A percentile compares a stretch with the other conserved stretches of the same genome.
These are phyloP conservation scores for Corella eumyota DNA, from an alignment of 23 tunicate genomes.

Conservation along the genomic window DNA sequence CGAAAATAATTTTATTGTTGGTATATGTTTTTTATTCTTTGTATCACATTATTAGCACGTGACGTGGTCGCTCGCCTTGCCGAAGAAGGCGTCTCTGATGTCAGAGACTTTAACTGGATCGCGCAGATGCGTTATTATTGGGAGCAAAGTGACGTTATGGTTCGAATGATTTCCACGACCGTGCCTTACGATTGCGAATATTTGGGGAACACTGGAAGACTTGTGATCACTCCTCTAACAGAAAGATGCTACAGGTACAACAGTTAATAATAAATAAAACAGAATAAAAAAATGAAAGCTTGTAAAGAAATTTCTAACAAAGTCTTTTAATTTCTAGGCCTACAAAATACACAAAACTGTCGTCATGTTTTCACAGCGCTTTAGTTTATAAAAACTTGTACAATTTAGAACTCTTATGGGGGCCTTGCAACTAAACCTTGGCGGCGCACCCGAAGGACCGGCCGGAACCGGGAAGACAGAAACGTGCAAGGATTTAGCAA, in stretches of 20 bases:
- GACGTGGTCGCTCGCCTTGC: slow-evolving; percentile 71
- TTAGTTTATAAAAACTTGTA: too few species aligned
- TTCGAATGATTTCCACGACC: slow-evolving; percentile 83
- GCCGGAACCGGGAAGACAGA: slow-evolving; percentile 93
- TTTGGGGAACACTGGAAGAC: slow-evolving; percentile 78
- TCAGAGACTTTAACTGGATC: slow-evolving; percentile 81
- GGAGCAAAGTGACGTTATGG: slow-evolving; percentile 54
- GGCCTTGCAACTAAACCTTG: slow-evolving; percentile 77
- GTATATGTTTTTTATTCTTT: neutral
- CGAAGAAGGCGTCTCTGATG: slow-evolving; percentile 56
- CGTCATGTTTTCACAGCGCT: too few species aligned
- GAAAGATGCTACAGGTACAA: slow-evolving; percentile 90
- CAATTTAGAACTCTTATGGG: slow-evolving; percentile 90
- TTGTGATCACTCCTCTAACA: slow-evolving; percentile 83
- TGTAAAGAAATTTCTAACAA: too few species aligned
- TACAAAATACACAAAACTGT: too few species aligned
- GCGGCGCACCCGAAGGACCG: slow-evolving; percentile 93
- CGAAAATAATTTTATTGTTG: neutral
- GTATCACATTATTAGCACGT: slow-evolving; percentile 22
- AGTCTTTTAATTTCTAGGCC: too few species aligned
- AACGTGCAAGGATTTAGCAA: slow-evolving; percentile 84
- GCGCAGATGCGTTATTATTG: slow-evolving; percentile 93
- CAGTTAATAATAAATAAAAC: too few species aligned
- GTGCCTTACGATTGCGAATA: slow-evolving; percentile 84
- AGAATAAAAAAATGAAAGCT: too few species aligned